Evolutionary conservation across 2,113 vertebrate genomes (phyloP).

Genomic region (Loxodonta africana): DNA sequence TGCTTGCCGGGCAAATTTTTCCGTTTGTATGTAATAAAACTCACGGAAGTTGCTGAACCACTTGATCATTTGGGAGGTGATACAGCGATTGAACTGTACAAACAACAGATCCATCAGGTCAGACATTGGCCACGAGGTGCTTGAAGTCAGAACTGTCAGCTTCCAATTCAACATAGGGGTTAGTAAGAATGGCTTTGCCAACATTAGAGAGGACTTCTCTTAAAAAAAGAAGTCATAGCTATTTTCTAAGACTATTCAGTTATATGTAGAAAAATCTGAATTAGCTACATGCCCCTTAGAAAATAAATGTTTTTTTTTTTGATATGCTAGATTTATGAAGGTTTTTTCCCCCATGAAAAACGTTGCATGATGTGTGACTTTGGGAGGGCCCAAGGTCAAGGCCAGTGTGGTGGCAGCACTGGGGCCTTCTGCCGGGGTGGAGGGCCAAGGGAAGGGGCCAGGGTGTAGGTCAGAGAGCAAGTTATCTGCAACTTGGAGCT

Average conservation of each 20-base stretch:
- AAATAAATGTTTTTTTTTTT: constrained; percentile 24
- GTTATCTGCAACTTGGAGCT: neutral
- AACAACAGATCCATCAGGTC: neutral
- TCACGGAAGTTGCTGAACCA: constrained; percentile 99
- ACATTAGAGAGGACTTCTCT: neutral
- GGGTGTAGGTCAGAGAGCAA: neutral
- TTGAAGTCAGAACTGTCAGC: neutral
- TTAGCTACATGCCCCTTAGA: neutral
- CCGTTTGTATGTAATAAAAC: constrained; percentile 99
- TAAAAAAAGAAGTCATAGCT: neutral
- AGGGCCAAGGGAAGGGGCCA: neutral
- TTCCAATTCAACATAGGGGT: neutral
- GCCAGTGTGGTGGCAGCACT: neutral
- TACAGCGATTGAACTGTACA: constrained; percentile 96
- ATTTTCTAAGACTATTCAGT: constrained; percentile 22
- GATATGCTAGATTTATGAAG: neutral
- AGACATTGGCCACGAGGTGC: rapidly evolving
- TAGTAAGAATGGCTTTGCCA: neutral
- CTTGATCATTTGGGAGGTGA: constrained; percentile 98
- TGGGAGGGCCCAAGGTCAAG: neutral
- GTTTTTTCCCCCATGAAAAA: constrained; percentile 25
- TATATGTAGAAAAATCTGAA: neutral
- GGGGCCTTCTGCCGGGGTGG: neutral
- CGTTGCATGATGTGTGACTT: neutral
- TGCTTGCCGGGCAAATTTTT: constrained; percentile 97